Evolutionary conservation across 2,113 vertebrate genomes (phyloP).

Genomic region (Prionailurus bengalensis): DNA sequence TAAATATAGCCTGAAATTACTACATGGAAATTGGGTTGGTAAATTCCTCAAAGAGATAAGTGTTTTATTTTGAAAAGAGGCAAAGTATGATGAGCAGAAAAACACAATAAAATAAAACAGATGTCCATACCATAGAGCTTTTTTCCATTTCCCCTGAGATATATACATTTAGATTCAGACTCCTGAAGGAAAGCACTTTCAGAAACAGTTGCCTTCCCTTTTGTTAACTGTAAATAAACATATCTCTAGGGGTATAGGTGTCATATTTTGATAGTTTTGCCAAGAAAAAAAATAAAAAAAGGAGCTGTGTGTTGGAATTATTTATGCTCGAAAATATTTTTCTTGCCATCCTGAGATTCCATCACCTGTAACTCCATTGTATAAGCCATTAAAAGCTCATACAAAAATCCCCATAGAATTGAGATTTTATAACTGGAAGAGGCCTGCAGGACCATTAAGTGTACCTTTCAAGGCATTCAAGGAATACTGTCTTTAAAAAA

Average conservation of each 20-base stretch:
- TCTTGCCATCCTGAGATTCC: background rate
- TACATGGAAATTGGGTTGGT: background rate
- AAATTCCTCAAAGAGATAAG: background rate
- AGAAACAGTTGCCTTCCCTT: conserved; percentile 11
- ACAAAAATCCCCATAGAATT: background rate
- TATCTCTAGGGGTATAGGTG: background rate
- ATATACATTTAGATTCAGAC: background rate
- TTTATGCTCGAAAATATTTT: conserved; percentile 11
- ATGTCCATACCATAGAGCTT: background rate
- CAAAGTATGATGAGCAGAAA: background rate
- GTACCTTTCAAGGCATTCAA: background rate
- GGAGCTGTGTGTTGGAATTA: background rate
- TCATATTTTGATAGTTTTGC: conserved; percentile 31
- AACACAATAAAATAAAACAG: background rate
- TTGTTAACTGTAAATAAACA: conserved; percentile 35
- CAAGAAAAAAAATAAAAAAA: conserved; percentile 16
- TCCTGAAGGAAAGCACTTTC: conserved; percentile 47
- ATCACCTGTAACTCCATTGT: background rate
- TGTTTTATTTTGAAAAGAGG: background rate
- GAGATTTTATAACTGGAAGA: background rate
- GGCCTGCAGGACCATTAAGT: background rate
- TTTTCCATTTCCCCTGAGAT: background rate
- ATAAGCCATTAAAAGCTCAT: background rate
- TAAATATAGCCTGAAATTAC: background rate
- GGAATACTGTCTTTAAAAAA: background rate